A percentile compares a stretch with the other conserved stretches of the same genome.
These are phyloP conservation scores for Centruroides vittatus DNA, from an alignment of 1,140 invertebrate species.

Conservation along the genomic window DNA sequence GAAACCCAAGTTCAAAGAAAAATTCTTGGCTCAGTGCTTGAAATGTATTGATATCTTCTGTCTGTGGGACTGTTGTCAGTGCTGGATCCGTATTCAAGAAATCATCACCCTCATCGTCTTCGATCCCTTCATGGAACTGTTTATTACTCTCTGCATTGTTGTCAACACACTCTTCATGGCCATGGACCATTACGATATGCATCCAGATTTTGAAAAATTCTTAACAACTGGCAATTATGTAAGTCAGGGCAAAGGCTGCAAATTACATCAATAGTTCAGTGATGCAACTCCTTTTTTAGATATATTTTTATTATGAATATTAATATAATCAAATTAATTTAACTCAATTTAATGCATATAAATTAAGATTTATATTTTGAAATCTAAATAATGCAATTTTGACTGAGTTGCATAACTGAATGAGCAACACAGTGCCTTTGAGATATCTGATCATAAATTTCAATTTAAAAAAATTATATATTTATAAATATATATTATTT, in stretches of 20 bases:
- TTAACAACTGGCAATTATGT: conserved; percentile 89
- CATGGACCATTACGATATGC: conserved; percentile 88
- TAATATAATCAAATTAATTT: no score
- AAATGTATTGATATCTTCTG: conserved; percentile 82
- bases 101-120: conserved; percentile 82
- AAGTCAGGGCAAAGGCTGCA: conserved; percentile 30
- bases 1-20: conserved; percentile 74
- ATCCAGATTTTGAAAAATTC: conserved; percentile 64
- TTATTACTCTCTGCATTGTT: conserved; percentile 95
- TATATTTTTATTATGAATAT: no score
- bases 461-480: no score
- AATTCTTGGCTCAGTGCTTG: conserved; percentile 51
- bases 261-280: no score
- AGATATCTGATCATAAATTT: no score
- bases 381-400: no score
- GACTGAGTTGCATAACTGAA: no score
- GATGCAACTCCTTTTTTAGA: no score
- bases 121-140: conserved; percentile 94
- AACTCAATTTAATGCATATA: no score
- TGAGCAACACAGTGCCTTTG: no score
- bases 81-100: conserved; percentile 80
- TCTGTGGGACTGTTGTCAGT: conserved; percentile 90
- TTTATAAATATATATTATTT: no score
- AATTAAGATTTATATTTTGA: no score
- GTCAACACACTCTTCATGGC: conserved; percentile 98